Evolutionary conservation across 2,113 vertebrate genomes (phyloP), one percentile per base, ranked within the genome.

Genomic region (Nettapus auritus): DNA sequence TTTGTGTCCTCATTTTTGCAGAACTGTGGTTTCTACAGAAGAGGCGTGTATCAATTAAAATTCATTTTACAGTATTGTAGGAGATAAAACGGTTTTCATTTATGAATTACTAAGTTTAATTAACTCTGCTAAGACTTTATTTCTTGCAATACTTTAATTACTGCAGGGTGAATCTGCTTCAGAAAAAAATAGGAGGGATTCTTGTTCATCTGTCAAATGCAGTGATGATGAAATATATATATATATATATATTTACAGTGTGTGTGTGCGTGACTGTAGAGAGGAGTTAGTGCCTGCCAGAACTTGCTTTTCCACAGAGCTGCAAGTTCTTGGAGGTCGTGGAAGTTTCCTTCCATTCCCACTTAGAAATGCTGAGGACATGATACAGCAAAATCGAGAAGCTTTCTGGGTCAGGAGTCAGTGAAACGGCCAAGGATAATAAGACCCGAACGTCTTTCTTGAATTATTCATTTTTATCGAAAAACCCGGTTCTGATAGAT

Each of bases 91-190:
- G 48, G 34, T 74, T 86, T 91, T 68, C 21, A 20, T 88, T 87
- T 53, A 31, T 59, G 53, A 79, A 68, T 74, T 83, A 83, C 33
- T 44, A 46, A 74, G 60, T 68, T 80, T 36, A 84, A 89, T 80
- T 93, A 80, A 38, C 67, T 93, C 38, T 80, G 74, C 68, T 93
- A 68, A 68, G 86, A 84, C 74, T 84, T 89, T 74, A 80, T 89
- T 89, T 74, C 40, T 36, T 80, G 40, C 55, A 68, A 10, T 84
- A 68, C 73, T 94, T 91, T 68, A 74, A 79, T 79, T 84, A 69
- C 79, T 46, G 36, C 23, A 28, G 16, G 33, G 53, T 78, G 67
- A 73, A 73, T 82, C 48, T 73, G 60, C 73, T 74, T 62, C 21
- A 31, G 40, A 68, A 84, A 25, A 62, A 36, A 63, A 60, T 63